Base-by-base conservation (phyloP, 2,113 vertebrate genomes). In the Gorsachius goisagi region DNA sequence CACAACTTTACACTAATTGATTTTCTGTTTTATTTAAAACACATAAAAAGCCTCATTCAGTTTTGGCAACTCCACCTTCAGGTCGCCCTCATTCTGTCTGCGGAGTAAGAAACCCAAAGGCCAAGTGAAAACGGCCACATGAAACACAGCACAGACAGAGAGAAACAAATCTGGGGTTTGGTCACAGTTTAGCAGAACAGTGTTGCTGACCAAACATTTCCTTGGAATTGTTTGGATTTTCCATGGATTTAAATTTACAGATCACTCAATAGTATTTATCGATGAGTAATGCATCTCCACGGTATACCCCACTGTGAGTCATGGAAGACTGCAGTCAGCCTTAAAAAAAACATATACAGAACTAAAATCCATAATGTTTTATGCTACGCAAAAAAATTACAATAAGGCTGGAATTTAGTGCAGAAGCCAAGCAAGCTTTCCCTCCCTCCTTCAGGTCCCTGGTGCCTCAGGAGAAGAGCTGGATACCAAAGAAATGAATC, bases 401-500 rank as follows among this genome's bases (percentile, higher is more conserved):
- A 92, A 56, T 3, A 35, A 68, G 49, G 58, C 32, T 90, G 83
- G 86, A 85, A 87, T 75, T 64, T 0, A 41, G 64, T 8, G 53
- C 33, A 49, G 81, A 59, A 83, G 94, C 67, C 92, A 96, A 60
- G 75, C 23, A 84, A 91, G 62, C 60, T 78, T 35, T 19, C 50
- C 35, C 53, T 88, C 68, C 84, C 89, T 87, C 73, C 63, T 47
- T 12, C 85, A 93, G 73, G 80, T 86, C 85, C 39, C 74, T 18
- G 32, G 72, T 75, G 88, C 80, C 94, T 88, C 85, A 59, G 82
- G 91, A 94, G 95, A 92, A 96, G 92, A 96, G 60, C 33, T 64
- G 86, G 92, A 96, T 96, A 96, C 95, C 96, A 97, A 74, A 95
- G 90, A 30, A 67, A 95, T 97, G 85, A 97, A 94, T 97, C 95